Evolutionary conservation across 2,888 invertebrate genomes (phyloP).

Genomic region (Thera britannica): DNA sequence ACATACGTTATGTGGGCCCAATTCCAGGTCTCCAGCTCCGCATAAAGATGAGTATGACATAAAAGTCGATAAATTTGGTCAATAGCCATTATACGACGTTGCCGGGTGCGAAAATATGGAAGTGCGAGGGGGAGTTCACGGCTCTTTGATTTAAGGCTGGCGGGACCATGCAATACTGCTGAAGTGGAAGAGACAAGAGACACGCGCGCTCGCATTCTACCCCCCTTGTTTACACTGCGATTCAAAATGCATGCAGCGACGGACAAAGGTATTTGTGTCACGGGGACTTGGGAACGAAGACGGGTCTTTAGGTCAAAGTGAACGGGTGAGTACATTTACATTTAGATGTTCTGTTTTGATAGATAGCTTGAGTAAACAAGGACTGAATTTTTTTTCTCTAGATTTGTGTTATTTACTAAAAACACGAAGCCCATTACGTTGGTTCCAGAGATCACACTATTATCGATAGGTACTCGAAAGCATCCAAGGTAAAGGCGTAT

Average conservation of each 20-base stretch:
- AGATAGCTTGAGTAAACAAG: background rate
- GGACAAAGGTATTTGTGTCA: slow-evolving; percentile 45
- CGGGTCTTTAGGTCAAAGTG: slow-evolving; percentile 36
- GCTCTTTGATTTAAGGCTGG: slow-evolving; percentile 77
- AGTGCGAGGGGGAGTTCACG: slow-evolving; percentile 72
- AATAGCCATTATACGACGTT: slow-evolving; percentile 81
- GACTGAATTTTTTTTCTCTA: no score
- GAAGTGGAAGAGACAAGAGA: slow-evolving; percentile 43
- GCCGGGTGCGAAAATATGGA: slow-evolving; percentile 82
- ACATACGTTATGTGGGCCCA: slow-evolving; percentile 65
- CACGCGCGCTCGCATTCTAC: slow-evolving; percentile 25
- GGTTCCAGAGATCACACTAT: no score
- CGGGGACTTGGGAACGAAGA: slow-evolving; percentile 37
- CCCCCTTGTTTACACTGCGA: slow-evolving; percentile 41
- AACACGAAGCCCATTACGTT: no score
- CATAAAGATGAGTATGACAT: slow-evolving; percentile 81
- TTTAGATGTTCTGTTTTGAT: slow-evolving; percentile 11
- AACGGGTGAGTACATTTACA: slow-evolving; percentile 23
- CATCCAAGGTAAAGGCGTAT: no score
- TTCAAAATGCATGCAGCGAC: slow-evolving; percentile 35
- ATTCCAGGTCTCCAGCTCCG: slow-evolving; percentile 62
- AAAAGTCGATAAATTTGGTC: slow-evolving; percentile 82
- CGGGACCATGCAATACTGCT: slow-evolving; percentile 37
- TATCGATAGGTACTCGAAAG: no score
- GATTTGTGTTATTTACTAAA: no score